Conservation (phyloP, 2,888 invertebrate species). For the Chloroclysta siterata region DNA sequence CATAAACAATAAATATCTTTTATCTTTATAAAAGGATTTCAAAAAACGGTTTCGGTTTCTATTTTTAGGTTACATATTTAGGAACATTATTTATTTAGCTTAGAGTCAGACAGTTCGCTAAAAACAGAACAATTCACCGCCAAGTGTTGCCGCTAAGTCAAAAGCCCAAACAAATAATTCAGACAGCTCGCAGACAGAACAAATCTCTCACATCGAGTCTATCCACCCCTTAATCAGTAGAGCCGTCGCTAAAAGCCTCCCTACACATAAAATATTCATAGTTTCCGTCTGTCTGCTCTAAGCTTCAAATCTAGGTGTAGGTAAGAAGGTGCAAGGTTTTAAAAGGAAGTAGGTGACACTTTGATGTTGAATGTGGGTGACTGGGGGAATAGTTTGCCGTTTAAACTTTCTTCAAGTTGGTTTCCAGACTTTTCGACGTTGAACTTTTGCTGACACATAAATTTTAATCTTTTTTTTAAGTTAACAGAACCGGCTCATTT, state of each 20-base stretch:
- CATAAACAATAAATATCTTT: too few relatives aligned
- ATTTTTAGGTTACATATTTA: background rate
- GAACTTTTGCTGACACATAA: background rate
- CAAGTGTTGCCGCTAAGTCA: conserved; percentile 20
- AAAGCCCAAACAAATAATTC: conserved; percentile 30
- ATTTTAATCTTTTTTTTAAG: background rate
- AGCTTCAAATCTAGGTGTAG: conserved; percentile 44
- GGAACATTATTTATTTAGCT: background rate
- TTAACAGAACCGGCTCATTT: too few relatives aligned
- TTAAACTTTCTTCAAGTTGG: background rate
- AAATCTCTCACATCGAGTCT: conserved; percentile 41
- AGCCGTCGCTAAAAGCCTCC: conserved; percentile 59
- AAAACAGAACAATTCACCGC: background rate
- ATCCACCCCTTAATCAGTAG: conserved; percentile 39
- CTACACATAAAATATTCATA: conserved; percentile 64
- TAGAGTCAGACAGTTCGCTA: background rate
- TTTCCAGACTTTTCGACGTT: background rate
- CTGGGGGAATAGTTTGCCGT: conserved; percentile 41
- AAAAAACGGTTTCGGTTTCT: too few relatives aligned
- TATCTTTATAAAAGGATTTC: too few relatives aligned
- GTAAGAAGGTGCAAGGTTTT: conserved; percentile 59
- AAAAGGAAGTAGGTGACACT: conserved; percentile 58
- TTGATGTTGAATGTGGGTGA: conserved; percentile 60
- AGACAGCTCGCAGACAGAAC: conserved; percentile 34
- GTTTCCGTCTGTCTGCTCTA: conserved; percentile 48